Evolutionary conservation across 1,140 invertebrate species (phyloP).

Genomic region (Pogonomyrmex barbatus): DNA sequence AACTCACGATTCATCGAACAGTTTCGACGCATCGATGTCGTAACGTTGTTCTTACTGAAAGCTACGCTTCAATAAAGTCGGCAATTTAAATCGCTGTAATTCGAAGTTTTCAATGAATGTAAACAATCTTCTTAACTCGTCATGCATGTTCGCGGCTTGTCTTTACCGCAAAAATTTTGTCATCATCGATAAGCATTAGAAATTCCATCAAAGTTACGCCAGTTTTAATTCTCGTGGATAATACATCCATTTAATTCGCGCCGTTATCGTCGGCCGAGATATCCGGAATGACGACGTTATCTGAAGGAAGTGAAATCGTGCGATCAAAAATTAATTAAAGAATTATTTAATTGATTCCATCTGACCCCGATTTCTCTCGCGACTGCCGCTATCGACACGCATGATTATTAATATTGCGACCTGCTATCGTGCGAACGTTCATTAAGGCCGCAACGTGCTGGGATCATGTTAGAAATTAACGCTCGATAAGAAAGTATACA

Average conservation of each 20-base stretch:
- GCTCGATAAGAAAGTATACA: not conserved
- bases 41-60: conserved; percentile 43
- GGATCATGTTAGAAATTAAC: conserved; percentile 39
- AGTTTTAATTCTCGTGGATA: not conserved
- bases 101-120: not conserved
- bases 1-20: conserved; percentile 25
- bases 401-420: conserved; percentile 54
- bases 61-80: not conserved
- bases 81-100: not conserved
- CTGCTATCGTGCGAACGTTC: conserved; percentile 21
- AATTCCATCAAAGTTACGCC: not conserved
- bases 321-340: conserved; percentile 56
- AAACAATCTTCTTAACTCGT: not conserved
- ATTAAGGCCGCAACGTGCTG: conserved; percentile 3
- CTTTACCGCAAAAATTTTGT: not conserved
- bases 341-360: conserved; percentile 59
- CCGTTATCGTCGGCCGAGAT: conserved; percentile 16
- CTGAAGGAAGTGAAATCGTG: conserved; percentile 43
- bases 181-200: not conserved
- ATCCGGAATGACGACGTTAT: conserved; percentile 30
- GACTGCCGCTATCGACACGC: conserved; percentile 43
- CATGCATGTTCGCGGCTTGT: not conserved
- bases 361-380: conserved; percentile 49
- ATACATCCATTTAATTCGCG: not conserved
- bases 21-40: conserved; percentile 28